Evolutionary conservation across 2,797 vertebrate species (phyloP).

Genomic region (Lacerta bilineata): DNA sequence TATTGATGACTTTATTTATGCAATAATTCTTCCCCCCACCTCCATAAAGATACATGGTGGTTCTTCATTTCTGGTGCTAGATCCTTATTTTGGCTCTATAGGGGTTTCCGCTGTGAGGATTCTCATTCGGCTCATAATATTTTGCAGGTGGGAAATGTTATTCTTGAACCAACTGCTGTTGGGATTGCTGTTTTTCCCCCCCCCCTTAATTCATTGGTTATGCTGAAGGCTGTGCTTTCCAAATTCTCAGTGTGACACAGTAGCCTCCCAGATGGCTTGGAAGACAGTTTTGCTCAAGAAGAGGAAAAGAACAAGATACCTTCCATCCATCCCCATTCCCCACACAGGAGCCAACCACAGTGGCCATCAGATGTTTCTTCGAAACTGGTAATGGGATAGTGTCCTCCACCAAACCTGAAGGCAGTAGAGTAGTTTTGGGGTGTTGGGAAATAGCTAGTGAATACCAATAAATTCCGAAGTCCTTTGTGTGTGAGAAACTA

Average conservation of each 20-base stretch:
- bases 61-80: neutral
- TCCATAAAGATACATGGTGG: neutral
- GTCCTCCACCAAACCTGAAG: too few species aligned
- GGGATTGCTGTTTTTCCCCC: neutral
- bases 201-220: neutral
- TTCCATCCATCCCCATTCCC: too few species aligned
- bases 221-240: neutral
- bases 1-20: neutral
- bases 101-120: neutral
- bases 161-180: neutral
- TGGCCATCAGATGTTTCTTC: too few species aligned
- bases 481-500: too few species aligned
- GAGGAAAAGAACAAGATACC: too few species aligned
- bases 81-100: neutral
- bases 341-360: too few species aligned
- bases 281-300: too few species aligned
- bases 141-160: neutral
- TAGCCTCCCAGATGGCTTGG: neutral
- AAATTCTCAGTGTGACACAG: neutral
- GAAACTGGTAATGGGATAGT: too few species aligned
- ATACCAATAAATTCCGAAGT: too few species aligned
- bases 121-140: neutral
- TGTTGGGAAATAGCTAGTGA: too few species aligned
- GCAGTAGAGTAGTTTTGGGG: too few species aligned
- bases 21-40: neutral